These are phyloP conservation scores for Rhabdomys dilectus DNA, from an alignment of 2,113 vertebrate species.

Conservation along the genomic window DNA sequence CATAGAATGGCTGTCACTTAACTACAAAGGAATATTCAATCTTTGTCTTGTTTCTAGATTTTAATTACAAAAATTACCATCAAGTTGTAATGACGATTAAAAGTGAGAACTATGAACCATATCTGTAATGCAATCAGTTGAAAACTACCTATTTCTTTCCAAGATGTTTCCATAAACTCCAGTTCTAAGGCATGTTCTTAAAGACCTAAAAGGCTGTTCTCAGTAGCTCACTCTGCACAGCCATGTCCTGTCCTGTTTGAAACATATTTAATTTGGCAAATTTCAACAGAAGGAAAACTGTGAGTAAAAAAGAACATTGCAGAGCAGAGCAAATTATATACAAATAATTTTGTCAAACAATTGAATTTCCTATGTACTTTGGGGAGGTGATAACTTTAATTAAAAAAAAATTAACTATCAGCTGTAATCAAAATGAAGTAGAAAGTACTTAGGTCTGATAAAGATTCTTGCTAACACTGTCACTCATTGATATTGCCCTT, in stretches of 20 bases:
- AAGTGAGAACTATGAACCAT: constrained; percentile 36
- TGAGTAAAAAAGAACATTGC: not conserved
- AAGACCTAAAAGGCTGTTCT: not conserved
- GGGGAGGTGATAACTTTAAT: not conserved
- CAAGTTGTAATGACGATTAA: not conserved
- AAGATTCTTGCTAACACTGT: constrained; percentile 29
- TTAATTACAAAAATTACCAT: constrained; percentile 29
- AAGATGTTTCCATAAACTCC: not conserved
- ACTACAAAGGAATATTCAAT: not conserved
- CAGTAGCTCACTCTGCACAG: not conserved
- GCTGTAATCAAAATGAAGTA: constrained; percentile 42
- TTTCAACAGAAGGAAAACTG: constrained; percentile 16
- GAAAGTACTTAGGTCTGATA: not conserved
- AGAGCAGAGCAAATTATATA: not conserved
- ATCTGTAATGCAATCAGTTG: not conserved
- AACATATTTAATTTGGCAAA: constrained; percentile 34
- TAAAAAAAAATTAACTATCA: not conserved
- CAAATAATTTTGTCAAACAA: constrained; percentile 26
- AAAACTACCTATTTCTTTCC: constrained; percentile 26
- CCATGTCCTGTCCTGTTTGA: not conserved
- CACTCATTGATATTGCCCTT: constrained; percentile 16
- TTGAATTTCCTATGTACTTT: not conserved
- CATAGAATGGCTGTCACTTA: not conserved
- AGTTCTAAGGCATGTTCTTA: not conserved
- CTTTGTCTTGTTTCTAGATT: constrained; percentile 47